A percentile compares a stretch with the other conserved stretches of the same genome.
Conservation (phyloP, 2,888 invertebrate species). For the Amphipyra tragopoginis region DNA sequence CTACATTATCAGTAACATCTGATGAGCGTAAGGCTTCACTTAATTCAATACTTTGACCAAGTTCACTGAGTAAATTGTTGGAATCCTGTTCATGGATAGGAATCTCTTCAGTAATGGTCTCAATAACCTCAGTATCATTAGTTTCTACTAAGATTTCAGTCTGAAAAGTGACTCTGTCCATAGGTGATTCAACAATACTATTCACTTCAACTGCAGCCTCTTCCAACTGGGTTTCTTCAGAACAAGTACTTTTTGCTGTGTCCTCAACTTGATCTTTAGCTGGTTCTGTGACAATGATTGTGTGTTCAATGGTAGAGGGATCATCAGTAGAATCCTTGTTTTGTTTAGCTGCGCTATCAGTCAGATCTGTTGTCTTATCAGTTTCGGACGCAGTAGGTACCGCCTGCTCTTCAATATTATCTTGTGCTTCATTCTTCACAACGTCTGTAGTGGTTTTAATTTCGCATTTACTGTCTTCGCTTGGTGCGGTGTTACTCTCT, state of each 20-base stretch:
- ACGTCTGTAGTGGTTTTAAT: slow-evolving; percentile 24
- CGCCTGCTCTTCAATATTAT: slow-evolving; percentile 29
- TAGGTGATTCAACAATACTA: slow-evolving; percentile 55
- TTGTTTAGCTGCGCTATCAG: slow-evolving; percentile 21
- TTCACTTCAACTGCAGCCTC: slow-evolving; percentile 59
- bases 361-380: slow-evolving; percentile 27
- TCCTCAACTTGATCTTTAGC: slow-evolving; percentile 29
- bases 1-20: slow-evolving; percentile 73
- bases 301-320: background rate
- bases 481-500: slow-evolving; percentile 42
- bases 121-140: slow-evolving; percentile 71
- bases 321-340: slow-evolving; percentile 9
- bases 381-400: slow-evolving; percentile 22
- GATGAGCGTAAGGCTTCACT: slow-evolving; percentile 82
- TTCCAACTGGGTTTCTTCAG: slow-evolving; percentile 31
- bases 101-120: slow-evolving; percentile 56
- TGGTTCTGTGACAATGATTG: slow-evolving; percentile 41
- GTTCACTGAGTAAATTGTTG: slow-evolving; percentile 76
- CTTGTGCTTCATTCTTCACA: slow-evolving; percentile 15
- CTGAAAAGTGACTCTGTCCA: slow-evolving; percentile 76
- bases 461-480: slow-evolving; percentile 43
- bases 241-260: slow-evolving; percentile 13
- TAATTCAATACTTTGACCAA: slow-evolving; percentile 81
- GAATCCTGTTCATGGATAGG: slow-evolving; percentile 62
- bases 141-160: slow-evolving; percentile 84